These are phyloP conservation scores for Pristionchus maxplancki DNA, from an alignment of 2,888 invertebrate genomes.

Conservation along the genomic window DNA sequence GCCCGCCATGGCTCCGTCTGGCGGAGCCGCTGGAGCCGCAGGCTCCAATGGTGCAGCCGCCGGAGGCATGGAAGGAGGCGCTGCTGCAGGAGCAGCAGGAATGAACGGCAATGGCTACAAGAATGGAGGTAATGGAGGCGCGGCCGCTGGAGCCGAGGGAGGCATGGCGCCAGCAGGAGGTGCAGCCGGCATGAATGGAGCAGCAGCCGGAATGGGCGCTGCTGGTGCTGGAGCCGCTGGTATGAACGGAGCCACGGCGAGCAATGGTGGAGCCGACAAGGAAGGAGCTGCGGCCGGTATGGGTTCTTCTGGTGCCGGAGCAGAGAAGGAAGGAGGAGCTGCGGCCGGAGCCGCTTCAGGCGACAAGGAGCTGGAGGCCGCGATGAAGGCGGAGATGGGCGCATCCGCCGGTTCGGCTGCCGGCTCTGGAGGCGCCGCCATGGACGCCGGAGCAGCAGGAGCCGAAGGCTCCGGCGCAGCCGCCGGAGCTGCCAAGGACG, in stretches of 20 bases:
- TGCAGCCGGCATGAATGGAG: neutral
- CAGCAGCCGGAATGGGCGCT: neutral
- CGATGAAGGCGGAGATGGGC: neutral
- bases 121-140: too few relatives aligned
- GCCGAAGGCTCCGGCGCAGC: neutral
- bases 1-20: slow-evolving; percentile 54
- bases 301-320: too few relatives aligned
- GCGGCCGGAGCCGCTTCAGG: neutral
- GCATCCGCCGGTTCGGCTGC: neutral
- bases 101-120: too few relatives aligned
- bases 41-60: neutral
- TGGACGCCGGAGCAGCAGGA: neutral
- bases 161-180: neutral
- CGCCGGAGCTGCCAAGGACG: neutral
- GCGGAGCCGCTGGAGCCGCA: slow-evolving; percentile 36
- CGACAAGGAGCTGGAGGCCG: neutral
- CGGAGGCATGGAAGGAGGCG: neutral
- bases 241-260: too few relatives aligned
- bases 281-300: too few relatives aligned
- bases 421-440: neutral
- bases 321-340: neutral
- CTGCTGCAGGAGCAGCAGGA: too few relatives aligned
- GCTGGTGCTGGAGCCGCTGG: neutral
- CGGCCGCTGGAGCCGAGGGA: too few relatives aligned
- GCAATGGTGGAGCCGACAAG: too few relatives aligned